These are phyloP conservation scores for Grantiella picta DNA, from an alignment of 2,113 vertebrate genomes.

Conservation along the genomic window DNA sequence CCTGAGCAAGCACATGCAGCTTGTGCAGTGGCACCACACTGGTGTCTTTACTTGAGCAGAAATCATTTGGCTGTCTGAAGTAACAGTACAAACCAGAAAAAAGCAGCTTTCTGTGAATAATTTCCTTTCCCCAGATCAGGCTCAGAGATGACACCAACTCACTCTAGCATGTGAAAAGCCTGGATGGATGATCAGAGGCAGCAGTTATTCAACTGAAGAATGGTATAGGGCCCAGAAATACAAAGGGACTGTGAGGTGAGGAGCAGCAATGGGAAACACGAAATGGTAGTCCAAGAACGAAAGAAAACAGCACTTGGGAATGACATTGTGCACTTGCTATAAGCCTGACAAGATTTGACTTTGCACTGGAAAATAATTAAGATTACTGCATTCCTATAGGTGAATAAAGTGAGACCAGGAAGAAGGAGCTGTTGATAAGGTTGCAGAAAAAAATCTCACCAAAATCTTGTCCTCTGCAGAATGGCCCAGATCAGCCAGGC, in stretches of 20 bases:
- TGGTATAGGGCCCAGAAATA: rapidly evolving
- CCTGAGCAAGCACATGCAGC: background rate
- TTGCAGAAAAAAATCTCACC: background rate
- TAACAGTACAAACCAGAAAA: background rate
- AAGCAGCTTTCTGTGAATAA: background rate
- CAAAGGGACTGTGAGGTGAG: background rate
- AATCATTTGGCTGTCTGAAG: background rate
- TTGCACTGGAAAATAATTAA: background rate
- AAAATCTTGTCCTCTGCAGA: background rate
- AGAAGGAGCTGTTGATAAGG: background rate
- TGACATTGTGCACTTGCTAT: background rate
- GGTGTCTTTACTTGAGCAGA: background rate
- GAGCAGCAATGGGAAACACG: background rate
- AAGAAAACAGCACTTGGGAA: background rate
- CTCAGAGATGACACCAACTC: background rate
- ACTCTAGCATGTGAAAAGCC: background rate
- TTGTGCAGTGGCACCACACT: background rate
- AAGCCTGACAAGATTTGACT: background rate
- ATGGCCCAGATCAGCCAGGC: background rate
- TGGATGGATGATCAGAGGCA: rapidly evolving
- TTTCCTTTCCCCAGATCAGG: background rate
- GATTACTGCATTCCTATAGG: background rate
- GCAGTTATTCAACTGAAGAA: background rate
- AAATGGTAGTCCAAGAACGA: background rate
- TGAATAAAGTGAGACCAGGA: background rate